These are phyloP conservation scores for Drosophila pegasa DNA, from an alignment of 2,888 invertebrate species.

Conservation along the genomic window DNA sequence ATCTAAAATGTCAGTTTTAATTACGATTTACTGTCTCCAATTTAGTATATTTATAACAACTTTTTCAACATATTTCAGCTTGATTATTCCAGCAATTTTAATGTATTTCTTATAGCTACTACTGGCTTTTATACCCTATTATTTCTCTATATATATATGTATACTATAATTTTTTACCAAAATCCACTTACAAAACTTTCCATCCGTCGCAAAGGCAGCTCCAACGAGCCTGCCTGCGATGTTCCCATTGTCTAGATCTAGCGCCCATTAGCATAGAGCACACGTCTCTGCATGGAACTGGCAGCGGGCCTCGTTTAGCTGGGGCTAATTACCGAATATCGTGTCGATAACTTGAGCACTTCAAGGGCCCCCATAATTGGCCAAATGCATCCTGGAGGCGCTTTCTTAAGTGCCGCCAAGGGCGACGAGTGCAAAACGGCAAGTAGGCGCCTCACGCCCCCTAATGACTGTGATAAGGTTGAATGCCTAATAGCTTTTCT, in stretches of 20 bases:
- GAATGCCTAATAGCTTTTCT: conserved; percentile 72
- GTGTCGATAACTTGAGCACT: conserved; percentile 77
- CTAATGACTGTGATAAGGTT: conserved; percentile 66
- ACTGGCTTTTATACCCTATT: no score
- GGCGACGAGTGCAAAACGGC: conserved; percentile 8
- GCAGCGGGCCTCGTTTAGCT: conserved; percentile 56
- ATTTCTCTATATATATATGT: no score
- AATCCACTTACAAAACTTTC: background rate
- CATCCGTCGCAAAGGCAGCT: background rate
- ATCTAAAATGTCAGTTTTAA: no score
- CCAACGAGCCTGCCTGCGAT: background rate
- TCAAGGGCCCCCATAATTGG: conserved; percentile 65
- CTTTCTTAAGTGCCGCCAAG: conserved; percentile 50
- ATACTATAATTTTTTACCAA: no score
- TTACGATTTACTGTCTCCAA: no score
- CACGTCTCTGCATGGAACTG: conserved; percentile 44
- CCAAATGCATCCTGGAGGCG: conserved; percentile 52
- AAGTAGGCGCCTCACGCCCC: background rate
- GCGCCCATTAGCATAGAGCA: conserved; percentile 62
- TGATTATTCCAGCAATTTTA: no score
- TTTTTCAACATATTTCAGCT: no score
- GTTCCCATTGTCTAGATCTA: conserved; percentile 6
- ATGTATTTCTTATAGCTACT: no score
- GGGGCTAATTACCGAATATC: conserved; percentile 78
- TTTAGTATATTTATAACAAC: no score